Conservation (phyloP, 92 coral and sea anemone species). For the Paramuricea clavata region DNA sequence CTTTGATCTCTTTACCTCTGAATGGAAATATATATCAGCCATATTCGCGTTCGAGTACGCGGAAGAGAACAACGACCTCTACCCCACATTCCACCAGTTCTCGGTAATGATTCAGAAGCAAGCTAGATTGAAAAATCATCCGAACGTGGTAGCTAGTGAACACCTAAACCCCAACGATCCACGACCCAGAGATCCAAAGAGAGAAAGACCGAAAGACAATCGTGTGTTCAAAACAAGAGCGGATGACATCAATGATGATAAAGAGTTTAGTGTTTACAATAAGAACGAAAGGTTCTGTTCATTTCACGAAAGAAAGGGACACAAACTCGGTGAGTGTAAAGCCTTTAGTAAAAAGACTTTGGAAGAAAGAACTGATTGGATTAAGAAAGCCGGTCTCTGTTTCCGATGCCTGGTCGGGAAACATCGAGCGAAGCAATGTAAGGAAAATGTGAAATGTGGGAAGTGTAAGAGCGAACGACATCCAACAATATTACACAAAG, state of each 20-base stretch:
- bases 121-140: slow-evolving; percentile 56
- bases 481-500: slow-evolving; percentile 53
- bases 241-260: not conserved
- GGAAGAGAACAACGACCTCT: slow-evolving; percentile 35
- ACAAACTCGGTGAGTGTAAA: not conserved
- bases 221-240: not conserved
- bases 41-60: slow-evolving; percentile 58
- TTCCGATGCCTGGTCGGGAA: slow-evolving; percentile 26
- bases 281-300: slow-evolving; percentile 16
- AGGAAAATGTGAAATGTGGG: slow-evolving; percentile 18
- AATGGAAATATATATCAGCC: too few species aligned
- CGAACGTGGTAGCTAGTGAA: slow-evolving; percentile 37
- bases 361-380: slow-evolving; percentile 28
- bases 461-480: slow-evolving; percentile 51
- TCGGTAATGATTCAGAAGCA: slow-evolving; percentile 53
- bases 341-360: not conserved
- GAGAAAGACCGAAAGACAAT: slow-evolving; percentile 24
- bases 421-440: slow-evolving; percentile 18
- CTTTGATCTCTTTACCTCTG: too few species aligned
- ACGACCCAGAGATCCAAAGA: not conserved
- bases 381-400: slow-evolving; percentile 6
- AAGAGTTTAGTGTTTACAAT: not conserved
- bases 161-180: not conserved
- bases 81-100: slow-evolving; percentile 50
- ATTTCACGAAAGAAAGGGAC: slow-evolving; percentile 18